A percentile compares a stretch with the other conserved stretches of the same genome.
phyloP scores from a whole-genome alignment of 2,888 invertebrate species.

The Petrolisthes manimaculis region DNA sequence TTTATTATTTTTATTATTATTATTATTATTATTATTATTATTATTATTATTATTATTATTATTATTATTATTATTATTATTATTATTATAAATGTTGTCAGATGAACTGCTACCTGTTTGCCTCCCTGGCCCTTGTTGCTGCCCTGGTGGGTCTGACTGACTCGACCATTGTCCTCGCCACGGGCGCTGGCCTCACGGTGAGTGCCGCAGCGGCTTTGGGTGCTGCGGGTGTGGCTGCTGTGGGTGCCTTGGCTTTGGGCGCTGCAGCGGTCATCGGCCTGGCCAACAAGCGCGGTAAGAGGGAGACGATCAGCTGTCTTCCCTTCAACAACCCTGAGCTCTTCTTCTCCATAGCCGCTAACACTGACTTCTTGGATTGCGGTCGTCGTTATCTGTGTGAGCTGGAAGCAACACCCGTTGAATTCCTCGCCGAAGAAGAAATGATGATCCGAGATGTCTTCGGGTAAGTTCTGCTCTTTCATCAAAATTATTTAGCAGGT shows the following conservation, averaged over 20 bases:
- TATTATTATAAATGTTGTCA: too few species aligned
- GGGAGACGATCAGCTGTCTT: constrained; percentile 27
- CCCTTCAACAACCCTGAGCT: constrained; percentile 41
- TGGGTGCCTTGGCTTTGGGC: neutral
- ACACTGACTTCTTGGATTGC: constrained; percentile 38
- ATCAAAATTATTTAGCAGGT: too few species aligned
- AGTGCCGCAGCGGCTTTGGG: neutral
- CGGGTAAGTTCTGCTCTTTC: constrained; percentile 20
- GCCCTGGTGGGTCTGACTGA: constrained; percentile 15
- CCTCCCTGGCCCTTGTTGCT: constrained; percentile 10
- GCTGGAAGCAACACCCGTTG: constrained; percentile 34
- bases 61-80: too few species aligned
- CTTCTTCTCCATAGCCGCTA: constrained; percentile 45
- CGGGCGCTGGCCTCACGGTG: constrained; percentile 10
- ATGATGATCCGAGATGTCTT: constrained; percentile 37
- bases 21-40: too few species aligned
- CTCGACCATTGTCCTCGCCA: neutral
- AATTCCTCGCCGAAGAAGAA: constrained; percentile 34
- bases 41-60: too few species aligned
- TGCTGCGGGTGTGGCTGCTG: constrained; percentile 11
- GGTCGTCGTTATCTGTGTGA: constrained; percentile 48
- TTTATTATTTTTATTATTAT: too few species aligned
- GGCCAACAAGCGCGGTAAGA: constrained; percentile 8
- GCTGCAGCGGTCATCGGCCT: neutral
- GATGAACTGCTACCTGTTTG: constrained; percentile 23